Conservation (phyloP, 2,888 invertebrate genomes). For the Napeogenes sylphis region DNA sequence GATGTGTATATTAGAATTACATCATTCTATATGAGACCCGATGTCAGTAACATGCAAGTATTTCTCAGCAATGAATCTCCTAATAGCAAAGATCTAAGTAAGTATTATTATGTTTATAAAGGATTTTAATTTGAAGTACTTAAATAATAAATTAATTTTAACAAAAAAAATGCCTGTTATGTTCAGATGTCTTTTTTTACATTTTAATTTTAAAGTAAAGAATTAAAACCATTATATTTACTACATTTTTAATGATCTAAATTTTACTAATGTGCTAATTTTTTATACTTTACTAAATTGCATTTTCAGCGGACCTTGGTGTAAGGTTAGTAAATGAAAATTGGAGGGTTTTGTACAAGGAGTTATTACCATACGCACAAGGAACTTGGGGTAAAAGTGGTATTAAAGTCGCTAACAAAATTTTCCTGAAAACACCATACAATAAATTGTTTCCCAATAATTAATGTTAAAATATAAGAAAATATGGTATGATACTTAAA, state of each 20-base stretch:
- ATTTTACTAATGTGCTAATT: too few species aligned
- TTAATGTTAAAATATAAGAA: conserved; percentile 15
- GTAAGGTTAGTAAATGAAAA: conserved; percentile 76
- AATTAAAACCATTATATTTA: too few species aligned
- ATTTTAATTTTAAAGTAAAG: too few species aligned
- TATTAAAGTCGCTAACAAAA: conserved; percentile 71
- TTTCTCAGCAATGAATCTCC: conserved; percentile 79
- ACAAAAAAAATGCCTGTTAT: too few species aligned
- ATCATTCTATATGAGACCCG: conserved; percentile 80
- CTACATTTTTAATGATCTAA: too few species aligned
- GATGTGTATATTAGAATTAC: conserved; percentile 77
- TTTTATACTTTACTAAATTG: too few species aligned
- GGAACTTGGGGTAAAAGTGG: conserved; percentile 76
- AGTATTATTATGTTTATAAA: conserved; percentile 46
- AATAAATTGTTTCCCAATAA: conserved; percentile 47
- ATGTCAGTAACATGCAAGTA: conserved; percentile 79
- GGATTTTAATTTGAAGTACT: too few species aligned
- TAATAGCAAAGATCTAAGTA: conserved; percentile 76
- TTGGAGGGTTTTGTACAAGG: conserved; percentile 78
- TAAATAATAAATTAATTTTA: too few species aligned
- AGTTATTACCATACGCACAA: conserved; percentile 75
- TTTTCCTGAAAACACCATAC: conserved; percentile 75
- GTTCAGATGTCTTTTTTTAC: too few species aligned
- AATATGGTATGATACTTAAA: too few species aligned
- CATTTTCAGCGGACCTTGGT: conserved; percentile 70